Evolutionary conservation across 2,113 vertebrate genomes (phyloP), one percentile per base, ranked within the genome.

Genomic region (Lepisosteus oculatus): DNA sequence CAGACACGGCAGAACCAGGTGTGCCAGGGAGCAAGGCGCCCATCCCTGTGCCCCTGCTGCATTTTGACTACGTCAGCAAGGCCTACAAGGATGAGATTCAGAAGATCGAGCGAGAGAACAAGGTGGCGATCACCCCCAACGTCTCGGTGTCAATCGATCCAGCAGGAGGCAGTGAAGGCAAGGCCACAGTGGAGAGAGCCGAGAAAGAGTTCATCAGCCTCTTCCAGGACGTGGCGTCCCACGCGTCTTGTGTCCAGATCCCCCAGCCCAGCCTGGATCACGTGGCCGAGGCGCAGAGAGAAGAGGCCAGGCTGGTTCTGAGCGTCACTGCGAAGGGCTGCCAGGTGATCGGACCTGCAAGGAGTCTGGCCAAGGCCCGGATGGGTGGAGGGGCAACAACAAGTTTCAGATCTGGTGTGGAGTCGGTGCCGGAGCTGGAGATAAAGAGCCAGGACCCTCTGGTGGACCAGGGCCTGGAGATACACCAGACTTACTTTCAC

Each of bases 401-500:
- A 54, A 17, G 13, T 55, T 44, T 67, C 5, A 13, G 15, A 17
- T 0, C 42, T 29, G 0, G 59, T 4, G 3, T 0, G 8, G 14
- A 0, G 1, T 1, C 4, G 2, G 0, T 43, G 0, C 0, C 11
- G 15, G 70, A 15, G 4, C 55, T 84, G 4, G 17, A 0, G 1
- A 79, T 75, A 79, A 63, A 41, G 29, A 76, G 7, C 69, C 77
- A 76, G 4, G 86, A 89, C 4, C 62, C 64, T 56, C 51, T 76
- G 0, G 6, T 51, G 0, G 0, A 6, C 51, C 0, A 9, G 15
- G 78, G 83, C 3, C 0, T 90, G 0, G 45, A 17, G 63, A 75
- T 90, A 55, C 68, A 76, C 6, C 0, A 69, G 2, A 4, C 0
- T 8, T 0, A 3, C 68, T 90, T 83, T 87, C 9, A 17, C 0